Percentiles rank a stretch among this genome's conserved stretches.
Evolutionary conservation across 2,888 invertebrate species (phyloP).

Genomic region (Venusia cambrica): DNA sequence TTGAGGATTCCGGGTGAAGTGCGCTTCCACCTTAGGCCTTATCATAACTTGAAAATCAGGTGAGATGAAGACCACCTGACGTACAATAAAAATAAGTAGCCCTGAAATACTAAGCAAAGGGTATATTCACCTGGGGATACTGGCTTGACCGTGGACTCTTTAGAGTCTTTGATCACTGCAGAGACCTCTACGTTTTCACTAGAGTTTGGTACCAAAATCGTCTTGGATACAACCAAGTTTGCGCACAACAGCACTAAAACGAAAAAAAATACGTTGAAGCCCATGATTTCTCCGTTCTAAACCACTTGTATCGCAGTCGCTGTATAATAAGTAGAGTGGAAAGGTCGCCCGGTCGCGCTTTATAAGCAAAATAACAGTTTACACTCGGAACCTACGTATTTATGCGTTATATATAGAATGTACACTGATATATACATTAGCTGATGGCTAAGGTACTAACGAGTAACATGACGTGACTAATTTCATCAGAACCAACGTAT

Average conservation of each 20-base stretch:
- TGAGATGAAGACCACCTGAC: too few species aligned
- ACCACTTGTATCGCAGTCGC: too few species aligned
- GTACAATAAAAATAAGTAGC: background rate
- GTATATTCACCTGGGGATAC: constrained; percentile 6
- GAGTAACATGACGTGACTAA: constrained; percentile 25
- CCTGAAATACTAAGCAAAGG: too few species aligned
- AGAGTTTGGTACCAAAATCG: constrained; percentile 7
- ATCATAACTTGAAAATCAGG: too few species aligned
- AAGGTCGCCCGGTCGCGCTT: constrained; percentile 13
- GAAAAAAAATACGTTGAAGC: constrained; percentile 5
- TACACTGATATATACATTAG: too few species aligned
- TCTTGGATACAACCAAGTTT: constrained; percentile 12
- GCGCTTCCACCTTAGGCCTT: too few species aligned
- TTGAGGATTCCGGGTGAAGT: too few species aligned
- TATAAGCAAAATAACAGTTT: constrained; percentile 10
- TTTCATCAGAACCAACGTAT: constrained; percentile 17
- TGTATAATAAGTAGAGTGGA: constrained; percentile 2
- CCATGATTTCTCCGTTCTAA: constrained; percentile 11
- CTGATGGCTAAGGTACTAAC: constrained; percentile 16
- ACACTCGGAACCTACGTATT: constrained; percentile 6
- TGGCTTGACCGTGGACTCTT: background rate
- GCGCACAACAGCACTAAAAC: constrained; percentile 14
- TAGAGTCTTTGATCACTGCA: constrained; percentile 2
- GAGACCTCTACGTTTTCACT: constrained; percentile 2
- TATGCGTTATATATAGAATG: too few species aligned